A percentile compares a stretch with the other conserved stretches of the same genome.
Evolutionary conservation across 1,140 invertebrate genomes (phyloP).

Genomic region (Bombus difficillimus): DNA sequence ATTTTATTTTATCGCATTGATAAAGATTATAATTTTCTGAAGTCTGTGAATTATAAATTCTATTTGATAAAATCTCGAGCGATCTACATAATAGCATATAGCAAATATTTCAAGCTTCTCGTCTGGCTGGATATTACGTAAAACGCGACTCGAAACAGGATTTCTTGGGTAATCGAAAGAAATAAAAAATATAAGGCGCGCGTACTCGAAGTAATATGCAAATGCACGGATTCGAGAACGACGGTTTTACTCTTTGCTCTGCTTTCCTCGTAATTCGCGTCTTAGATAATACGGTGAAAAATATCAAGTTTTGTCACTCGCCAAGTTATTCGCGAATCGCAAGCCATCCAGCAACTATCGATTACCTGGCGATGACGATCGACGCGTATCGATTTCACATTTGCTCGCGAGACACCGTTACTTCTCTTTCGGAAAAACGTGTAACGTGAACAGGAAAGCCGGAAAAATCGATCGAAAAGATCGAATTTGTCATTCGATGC

Average conservation of each 20-base stretch:
- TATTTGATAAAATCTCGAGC: neutral
- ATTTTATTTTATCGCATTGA: too few species aligned
- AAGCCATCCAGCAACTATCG: neutral
- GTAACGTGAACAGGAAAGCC: too few species aligned
- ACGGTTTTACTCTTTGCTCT: too few species aligned
- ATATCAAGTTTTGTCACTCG: neutral
- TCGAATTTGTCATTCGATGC: too few species aligned
- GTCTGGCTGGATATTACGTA: neutral
- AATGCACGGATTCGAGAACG: neutral
- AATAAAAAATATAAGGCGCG: neutral
- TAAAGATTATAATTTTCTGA: neutral
- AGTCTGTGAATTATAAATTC: neutral
- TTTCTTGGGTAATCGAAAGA: slow-evolving; percentile 1
- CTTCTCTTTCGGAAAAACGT: too few species aligned
- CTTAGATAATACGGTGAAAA: slow-evolving; percentile 5
- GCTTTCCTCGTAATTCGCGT: neutral
- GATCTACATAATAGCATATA: neutral
- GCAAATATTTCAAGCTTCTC: neutral
- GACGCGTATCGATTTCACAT: slow-evolving; percentile 16
- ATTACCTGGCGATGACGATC: neutral
- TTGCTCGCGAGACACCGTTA: neutral
- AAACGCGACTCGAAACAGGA: neutral
- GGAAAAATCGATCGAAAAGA: too few species aligned
- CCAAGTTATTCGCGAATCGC: neutral
- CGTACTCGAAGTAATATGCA: neutral